A percentile compares a stretch with the other conserved stretches of the same genome.
phyloP scores from a whole-genome alignment of 2,888 invertebrate species.

The Drosophila mimica region DNA sequence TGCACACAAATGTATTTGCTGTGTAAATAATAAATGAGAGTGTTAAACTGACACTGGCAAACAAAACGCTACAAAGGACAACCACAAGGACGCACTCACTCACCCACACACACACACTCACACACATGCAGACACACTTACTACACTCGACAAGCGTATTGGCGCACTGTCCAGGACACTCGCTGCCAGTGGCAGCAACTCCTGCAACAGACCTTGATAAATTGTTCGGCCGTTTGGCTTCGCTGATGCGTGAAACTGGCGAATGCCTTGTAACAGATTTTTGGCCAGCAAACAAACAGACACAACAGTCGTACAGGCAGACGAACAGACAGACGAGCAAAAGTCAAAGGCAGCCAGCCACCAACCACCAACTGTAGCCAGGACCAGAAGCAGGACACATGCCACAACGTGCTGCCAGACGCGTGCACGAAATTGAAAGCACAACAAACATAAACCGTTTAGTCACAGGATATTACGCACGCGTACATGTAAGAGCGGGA shows the following conservation, averaged over 20 bases:
- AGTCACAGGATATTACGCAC: slow-evolving; percentile 85
- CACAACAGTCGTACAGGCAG: slow-evolving; percentile 31
- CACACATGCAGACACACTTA: background rate
- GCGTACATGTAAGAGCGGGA: slow-evolving; percentile 73
- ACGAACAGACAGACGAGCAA: slow-evolving; percentile 33
- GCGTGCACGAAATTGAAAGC: slow-evolving; percentile 82
- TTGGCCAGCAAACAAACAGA: slow-evolving; percentile 54
- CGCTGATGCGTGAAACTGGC: slow-evolving; percentile 67
- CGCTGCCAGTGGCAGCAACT: slow-evolving; percentile 55
- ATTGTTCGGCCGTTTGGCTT: slow-evolving; percentile 70
- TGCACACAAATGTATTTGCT: slow-evolving; percentile 55
- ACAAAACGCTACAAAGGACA: slow-evolving; percentile 64
- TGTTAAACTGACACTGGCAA: slow-evolving; percentile 70
- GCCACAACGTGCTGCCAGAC: slow-evolving; percentile 58
- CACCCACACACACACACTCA: background rate
- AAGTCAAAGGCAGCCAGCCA: slow-evolving; percentile 69
- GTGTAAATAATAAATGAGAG: slow-evolving; percentile 65
- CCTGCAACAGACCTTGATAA: slow-evolving; percentile 75
- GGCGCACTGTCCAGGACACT: slow-evolving; percentile 72
- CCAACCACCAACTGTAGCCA: slow-evolving; percentile 62
- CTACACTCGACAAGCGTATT: background rate
- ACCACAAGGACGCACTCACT: slow-evolving; percentile 52
- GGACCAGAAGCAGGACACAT: slow-evolving; percentile 30
- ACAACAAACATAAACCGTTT: slow-evolving; percentile 85
- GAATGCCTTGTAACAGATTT: slow-evolving; percentile 81